These are phyloP conservation scores for Polymixis flavicincta DNA, from an alignment of 2,888 invertebrate genomes.

Conservation along the genomic window DNA sequence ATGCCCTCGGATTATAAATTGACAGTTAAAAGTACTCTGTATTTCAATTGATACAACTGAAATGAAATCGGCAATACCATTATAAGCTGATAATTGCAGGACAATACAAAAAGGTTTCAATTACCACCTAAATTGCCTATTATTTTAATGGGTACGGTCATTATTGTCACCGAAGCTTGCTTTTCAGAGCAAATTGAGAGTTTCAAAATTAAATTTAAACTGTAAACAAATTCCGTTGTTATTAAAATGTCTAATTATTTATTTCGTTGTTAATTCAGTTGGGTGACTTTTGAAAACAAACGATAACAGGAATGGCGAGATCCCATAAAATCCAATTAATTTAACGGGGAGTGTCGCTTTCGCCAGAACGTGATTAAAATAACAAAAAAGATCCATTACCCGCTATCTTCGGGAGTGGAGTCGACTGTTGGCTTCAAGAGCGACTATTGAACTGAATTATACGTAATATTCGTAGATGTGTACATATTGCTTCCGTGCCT, in stretches of 20 bases:
- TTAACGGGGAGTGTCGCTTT: slow-evolving; percentile 70
- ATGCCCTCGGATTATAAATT: slow-evolving; percentile 46
- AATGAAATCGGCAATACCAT: slow-evolving; percentile 31
- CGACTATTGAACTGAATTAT: slow-evolving; percentile 47
- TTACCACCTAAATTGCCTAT: slow-evolving; percentile 37
- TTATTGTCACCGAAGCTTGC: slow-evolving; percentile 29
- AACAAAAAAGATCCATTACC: slow-evolving; percentile 74
- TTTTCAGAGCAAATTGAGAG: slow-evolving; percentile 28
- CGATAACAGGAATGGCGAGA: slow-evolving; percentile 76
- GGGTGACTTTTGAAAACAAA: slow-evolving; percentile 71
- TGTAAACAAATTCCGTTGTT: slow-evolving; percentile 42
- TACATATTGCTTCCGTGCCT: slow-evolving; percentile 30
- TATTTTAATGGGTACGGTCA: slow-evolving; percentile 37
- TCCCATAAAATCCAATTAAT: slow-evolving; percentile 84
- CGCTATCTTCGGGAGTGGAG: slow-evolving; percentile 60
- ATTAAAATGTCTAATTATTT: slow-evolving; percentile 59
- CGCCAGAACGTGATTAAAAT: slow-evolving; percentile 77
- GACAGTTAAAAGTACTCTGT: slow-evolving; percentile 44
- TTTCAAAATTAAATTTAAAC: slow-evolving; percentile 26
- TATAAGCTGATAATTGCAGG: slow-evolving; percentile 44
- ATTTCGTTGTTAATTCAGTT: slow-evolving; percentile 61
- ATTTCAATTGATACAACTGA: slow-evolving; percentile 27
- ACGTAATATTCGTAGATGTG: background rate
- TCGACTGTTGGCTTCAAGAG: slow-evolving; percentile 26
- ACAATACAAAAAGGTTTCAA: slow-evolving; percentile 40